These are phyloP conservation scores for Tetramorium bicarinatum DNA, from an alignment of 2,888 invertebrate species.

Conservation along the genomic window DNA sequence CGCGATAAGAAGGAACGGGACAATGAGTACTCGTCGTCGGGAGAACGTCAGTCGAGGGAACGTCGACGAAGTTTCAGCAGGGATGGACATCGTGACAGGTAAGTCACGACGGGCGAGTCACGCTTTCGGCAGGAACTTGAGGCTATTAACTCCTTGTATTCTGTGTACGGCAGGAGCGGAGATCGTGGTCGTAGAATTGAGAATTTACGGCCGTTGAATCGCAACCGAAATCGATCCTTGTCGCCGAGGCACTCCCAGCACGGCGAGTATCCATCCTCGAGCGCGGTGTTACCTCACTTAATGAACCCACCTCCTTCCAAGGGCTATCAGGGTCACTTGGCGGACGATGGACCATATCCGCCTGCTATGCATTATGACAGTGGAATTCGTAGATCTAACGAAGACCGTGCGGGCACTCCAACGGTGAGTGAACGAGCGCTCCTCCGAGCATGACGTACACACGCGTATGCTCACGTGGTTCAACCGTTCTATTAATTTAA, in stretches of 20 bases:
- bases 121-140: too few relatives aligned
- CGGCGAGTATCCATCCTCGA: slow-evolving; percentile 79
- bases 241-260: slow-evolving; percentile 83
- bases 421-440: slow-evolving; percentile 87
- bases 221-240: slow-evolving; percentile 82
- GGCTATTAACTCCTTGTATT: too few relatives aligned
- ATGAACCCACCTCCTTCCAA: slow-evolving; percentile 81
- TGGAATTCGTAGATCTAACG: slow-evolving; percentile 84
- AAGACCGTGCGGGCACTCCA: slow-evolving; percentile 91
- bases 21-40: slow-evolving; percentile 76
- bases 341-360: slow-evolving; percentile 82
- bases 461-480: too few relatives aligned
- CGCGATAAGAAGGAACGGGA: slow-evolving; percentile 79
- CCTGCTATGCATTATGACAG: slow-evolving; percentile 84
- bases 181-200: slow-evolving; percentile 82
- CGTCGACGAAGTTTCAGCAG: slow-evolving; percentile 83
- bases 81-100: slow-evolving; percentile 84
- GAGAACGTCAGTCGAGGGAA: slow-evolving; percentile 82
- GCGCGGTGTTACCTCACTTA: slow-evolving; percentile 77
- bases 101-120: neutral
- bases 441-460: too few relatives aligned
- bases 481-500: slow-evolving; percentile 9
- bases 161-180: slow-evolving; percentile 72
- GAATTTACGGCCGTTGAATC: slow-evolving; percentile 80
- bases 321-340: slow-evolving; percentile 83